phyloP scores from a whole-genome alignment of 2,113 vertebrate genomes.

The Forbesichthys papilliferus region DNA sequence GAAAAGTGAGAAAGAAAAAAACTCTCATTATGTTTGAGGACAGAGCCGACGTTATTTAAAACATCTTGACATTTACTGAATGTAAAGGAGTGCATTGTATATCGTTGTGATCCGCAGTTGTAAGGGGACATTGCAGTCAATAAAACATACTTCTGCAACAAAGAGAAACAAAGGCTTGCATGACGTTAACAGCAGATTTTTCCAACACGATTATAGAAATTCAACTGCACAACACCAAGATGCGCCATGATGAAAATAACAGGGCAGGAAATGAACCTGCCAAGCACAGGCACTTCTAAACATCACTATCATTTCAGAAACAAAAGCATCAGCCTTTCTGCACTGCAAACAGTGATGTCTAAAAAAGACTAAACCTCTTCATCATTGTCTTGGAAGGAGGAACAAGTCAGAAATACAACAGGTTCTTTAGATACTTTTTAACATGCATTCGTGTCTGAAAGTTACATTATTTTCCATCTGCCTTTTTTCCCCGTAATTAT shows the following conservation, averaged over 20 bases:
- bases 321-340: conserved; percentile 26
- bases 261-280: conserved; percentile 37
- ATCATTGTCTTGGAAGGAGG: conserved; percentile 10
- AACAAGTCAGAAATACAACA: conserved; percentile 17
- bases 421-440: conserved; percentile 19
- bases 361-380: too few relatives aligned
- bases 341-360: conserved; percentile 16
- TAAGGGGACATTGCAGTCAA: background rate
- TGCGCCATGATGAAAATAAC: conserved; percentile 27
- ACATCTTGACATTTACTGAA: conserved; percentile 21
- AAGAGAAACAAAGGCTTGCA: background rate
- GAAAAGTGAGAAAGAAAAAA: conserved; percentile 13
- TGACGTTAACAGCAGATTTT: background rate
- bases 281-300: conserved; percentile 40
- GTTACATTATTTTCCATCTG: conserved; percentile 24
- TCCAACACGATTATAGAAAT: conserved; percentile 6
- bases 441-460: conserved; percentile 7
- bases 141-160: background rate
- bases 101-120: background rate
- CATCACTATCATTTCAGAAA: conserved; percentile 36
- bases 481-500: conserved; percentile 15
- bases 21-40: conserved; percentile 7
- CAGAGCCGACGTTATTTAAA: conserved; percentile 16
- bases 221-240: conserved; percentile 3
- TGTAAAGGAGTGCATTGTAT: background rate